Percentiles rank a stretch among this genome's conserved stretches.
Evolutionary conservation across 2,113 vertebrate species (phyloP).

Genomic region (Menura novaehollandiae): DNA sequence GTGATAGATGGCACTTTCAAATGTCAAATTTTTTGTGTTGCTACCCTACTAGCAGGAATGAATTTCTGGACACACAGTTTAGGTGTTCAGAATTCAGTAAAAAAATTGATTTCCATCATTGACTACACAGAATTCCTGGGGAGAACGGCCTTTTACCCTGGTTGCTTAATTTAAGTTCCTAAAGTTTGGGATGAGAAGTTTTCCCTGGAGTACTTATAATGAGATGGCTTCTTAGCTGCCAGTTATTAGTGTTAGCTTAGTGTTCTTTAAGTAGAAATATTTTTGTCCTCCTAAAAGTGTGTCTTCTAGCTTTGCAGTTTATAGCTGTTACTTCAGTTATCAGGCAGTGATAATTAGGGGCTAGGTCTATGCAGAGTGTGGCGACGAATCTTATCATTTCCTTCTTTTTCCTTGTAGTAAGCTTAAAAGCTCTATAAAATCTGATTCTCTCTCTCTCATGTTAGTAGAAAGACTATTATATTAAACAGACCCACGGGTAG

Average conservation of each 20-base stretch:
- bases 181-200: not conserved
- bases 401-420: not conserved
- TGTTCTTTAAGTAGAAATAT: not conserved
- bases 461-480: not conserved
- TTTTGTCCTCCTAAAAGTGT: not conserved
- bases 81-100: not conserved
- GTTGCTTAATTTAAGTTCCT: not conserved
- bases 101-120: not conserved
- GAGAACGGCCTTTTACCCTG: not conserved
- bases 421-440: not conserved
- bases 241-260: not conserved
- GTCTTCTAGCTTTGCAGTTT: not conserved
- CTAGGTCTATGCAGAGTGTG: not conserved
- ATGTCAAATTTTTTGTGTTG: not conserved
- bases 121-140: not conserved
- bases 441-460: not conserved
- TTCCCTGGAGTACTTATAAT: not conserved
- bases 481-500: not conserved
- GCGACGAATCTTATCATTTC: not conserved
- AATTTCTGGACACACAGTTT: not conserved
- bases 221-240: not conserved
- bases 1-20: not conserved
- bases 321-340: not conserved
- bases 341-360: not conserved
- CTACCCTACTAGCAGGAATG: not conserved